A percentile compares a stretch with the other conserved stretches of the same genome.
phyloP scores from a whole-genome alignment of 2,888 invertebrate genomes.

The Metopia argyrocephala region DNA sequence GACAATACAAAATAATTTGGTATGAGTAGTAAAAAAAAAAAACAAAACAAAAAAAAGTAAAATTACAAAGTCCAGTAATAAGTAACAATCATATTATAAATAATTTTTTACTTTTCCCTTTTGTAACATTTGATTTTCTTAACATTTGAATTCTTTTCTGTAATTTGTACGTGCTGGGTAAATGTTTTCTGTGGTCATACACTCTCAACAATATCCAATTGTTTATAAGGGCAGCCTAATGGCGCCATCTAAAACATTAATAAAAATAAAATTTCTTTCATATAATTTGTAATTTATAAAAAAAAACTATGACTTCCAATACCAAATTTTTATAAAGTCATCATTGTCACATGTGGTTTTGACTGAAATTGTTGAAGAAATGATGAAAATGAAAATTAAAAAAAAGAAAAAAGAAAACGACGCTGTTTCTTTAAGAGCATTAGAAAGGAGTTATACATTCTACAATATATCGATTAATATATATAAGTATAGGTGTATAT shows the following conservation, averaged over 20 bases:
- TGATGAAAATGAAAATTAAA: not conserved
- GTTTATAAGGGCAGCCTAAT: constrained; percentile 44
- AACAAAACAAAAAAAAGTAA: not conserved
- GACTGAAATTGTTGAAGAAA: not conserved
- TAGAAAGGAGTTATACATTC: too few relatives aligned
- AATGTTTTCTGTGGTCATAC: not conserved
- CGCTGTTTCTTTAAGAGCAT: too few relatives aligned
- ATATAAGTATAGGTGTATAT: too few relatives aligned
- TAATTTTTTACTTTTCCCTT: not conserved
- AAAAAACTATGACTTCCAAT: constrained; percentile 7
- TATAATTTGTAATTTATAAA: constrained; percentile 7
- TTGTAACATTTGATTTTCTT: not conserved
- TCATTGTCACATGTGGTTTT: constrained; percentile 56
- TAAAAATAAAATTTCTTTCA: constrained; percentile 29
- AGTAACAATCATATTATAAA: constrained; percentile 25
- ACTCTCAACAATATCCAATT: constrained; percentile 29
- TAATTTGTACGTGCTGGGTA: constrained; percentile 53
- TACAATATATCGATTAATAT: too few relatives aligned
- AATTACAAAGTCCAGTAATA: too few relatives aligned
- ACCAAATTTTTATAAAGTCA: constrained; percentile 52
- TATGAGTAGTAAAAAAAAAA: constrained; percentile 31
- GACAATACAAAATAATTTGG: constrained; percentile 59
- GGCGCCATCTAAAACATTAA: constrained; percentile 61
- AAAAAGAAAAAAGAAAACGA: too few relatives aligned
- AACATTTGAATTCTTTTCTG: constrained; percentile 4